Evolutionary conservation across 2,888 invertebrate species (phyloP), one percentile per base, ranked within the genome.

Genomic region (Dromius quadrimaculatus): DNA sequence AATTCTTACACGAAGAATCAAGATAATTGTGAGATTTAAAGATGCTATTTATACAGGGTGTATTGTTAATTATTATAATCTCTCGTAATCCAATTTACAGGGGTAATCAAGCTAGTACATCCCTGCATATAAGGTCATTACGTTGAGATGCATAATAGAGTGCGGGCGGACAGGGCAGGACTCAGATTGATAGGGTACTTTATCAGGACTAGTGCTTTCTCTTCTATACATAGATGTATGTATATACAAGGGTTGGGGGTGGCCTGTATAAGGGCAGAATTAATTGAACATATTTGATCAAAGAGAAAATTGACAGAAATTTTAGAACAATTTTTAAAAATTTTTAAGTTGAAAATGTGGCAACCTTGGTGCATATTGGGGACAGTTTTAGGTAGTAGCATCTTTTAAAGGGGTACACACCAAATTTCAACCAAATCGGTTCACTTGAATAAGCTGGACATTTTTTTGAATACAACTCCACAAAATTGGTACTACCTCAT

Each of bases 81-180:
- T 15, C 17, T 43, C 47, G 36, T 36, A 59, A 59, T 34, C 59
- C 59, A 59, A 57, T 57, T 32, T 57, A 13, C 17, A 6, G 5
- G 19, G 20, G 17, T 32, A 57, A 59, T 36, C 59, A 59, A 36
- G 59, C 36, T 59, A 59, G 36, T 59, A 59, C 59, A 34, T 9
- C 59, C 34, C 59, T 59, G 59, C 59, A n/a, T 32, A 36, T 36
- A 59, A 59, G 59, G 59, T 59, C 59, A 59, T 59, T 59, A 59
- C 59, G 59, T 19, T n/a, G 5, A 19, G 47, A 36, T 59, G 59
- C 59, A 59, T 59, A 59, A 59, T 59, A 59, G 20, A 36, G 19
- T 20, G 15, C 32, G 36, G 32, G 9, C n/a, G n/a, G 50, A 8
- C 50, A 54, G 50, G 50, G 36, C 59, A 59, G 59, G 36, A 19